Evolutionary conservation across 2,113 vertebrate species (phyloP).

Genomic region (Corythoichthys haematopterus): DNA sequence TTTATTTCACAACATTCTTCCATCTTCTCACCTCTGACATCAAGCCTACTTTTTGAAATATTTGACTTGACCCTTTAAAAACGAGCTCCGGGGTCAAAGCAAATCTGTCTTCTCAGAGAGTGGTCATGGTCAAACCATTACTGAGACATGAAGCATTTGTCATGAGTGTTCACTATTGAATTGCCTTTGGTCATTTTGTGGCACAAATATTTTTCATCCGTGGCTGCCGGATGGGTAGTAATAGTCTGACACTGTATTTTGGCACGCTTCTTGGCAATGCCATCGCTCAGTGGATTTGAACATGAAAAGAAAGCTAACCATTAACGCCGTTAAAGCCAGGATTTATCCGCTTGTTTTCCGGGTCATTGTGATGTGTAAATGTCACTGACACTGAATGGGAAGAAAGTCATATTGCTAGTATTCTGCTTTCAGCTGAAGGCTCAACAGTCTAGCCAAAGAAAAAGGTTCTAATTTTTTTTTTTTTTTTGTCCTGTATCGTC

Average conservation of each 20-base stretch:
- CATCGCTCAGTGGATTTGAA: neutral
- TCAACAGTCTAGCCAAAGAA: too few relatives aligned
- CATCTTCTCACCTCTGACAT: conserved; percentile 56
- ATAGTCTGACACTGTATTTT: conserved; percentile 5
- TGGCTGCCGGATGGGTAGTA: neutral
- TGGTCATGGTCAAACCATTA: conserved; percentile 56
- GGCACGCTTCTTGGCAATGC: neutral
- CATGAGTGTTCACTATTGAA: conserved; percentile 19
- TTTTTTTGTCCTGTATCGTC: too few relatives aligned
- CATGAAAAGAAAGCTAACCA: neutral
- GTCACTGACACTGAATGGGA: too few relatives aligned
- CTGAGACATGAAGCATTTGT: conserved; percentile 45
- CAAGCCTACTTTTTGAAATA: conserved; percentile 55
- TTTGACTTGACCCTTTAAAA: conserved; percentile 61
- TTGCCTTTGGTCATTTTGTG: conserved; percentile 12
- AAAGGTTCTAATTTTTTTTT: too few relatives aligned
- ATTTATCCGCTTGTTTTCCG: neutral
- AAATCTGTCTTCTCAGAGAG: conserved; percentile 54
- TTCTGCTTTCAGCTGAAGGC: too few relatives aligned
- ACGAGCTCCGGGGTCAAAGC: conserved; percentile 48
- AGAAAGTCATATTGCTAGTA: too few relatives aligned
- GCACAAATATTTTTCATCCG: neutral
- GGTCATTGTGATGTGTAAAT: neutral
- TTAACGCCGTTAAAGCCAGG: neutral
- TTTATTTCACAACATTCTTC: conserved; percentile 50